phyloP scores from a whole-genome alignment of 1,140 invertebrate species.

The Pygmarrhopalites habei region DNA sequence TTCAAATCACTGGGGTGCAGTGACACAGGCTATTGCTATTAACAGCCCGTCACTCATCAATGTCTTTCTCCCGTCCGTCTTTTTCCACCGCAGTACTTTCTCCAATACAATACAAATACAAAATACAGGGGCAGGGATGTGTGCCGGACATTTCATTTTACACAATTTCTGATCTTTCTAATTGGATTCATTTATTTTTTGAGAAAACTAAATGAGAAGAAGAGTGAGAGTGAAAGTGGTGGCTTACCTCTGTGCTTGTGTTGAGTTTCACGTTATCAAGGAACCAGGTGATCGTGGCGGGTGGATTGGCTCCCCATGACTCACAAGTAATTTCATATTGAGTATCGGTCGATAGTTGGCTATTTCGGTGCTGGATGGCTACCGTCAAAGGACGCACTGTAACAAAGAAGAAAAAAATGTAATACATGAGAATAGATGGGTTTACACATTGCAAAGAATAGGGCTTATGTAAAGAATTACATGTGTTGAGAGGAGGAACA shows the following conservation, averaged over 20 bases:
- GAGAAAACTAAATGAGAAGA: too few species aligned
- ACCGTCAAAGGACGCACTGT: slow-evolving; percentile 40
- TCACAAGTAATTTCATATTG: slow-evolving; percentile 39
- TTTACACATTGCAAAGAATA: too few species aligned
- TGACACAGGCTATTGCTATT: slow-evolving; percentile 33
- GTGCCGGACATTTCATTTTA: not conserved
- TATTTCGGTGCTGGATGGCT: slow-evolving; percentile 35
- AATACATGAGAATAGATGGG: too few species aligned
- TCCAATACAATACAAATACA: too few species aligned
- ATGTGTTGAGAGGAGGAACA: not conserved
- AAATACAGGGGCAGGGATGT: too few species aligned
- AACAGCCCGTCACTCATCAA: slow-evolving; percentile 34
- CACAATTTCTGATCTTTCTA: not conserved
- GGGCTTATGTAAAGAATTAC: too few species aligned
- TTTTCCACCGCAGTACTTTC: too few species aligned
- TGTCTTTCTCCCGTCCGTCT: slow-evolving; percentile 18
- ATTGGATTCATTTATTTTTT: not conserved
- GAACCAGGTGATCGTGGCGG: slow-evolving; percentile 34
- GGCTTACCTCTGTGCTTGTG: slow-evolving; percentile 33
- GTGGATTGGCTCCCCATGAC: slow-evolving; percentile 37
- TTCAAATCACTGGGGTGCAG: slow-evolving; percentile 33
- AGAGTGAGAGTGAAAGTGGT: not conserved
- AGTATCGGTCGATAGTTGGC: slow-evolving; percentile 34
- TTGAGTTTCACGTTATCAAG: slow-evolving; percentile 34
- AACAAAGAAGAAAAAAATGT: slow-evolving; percentile 5